Evolutionary conservation across 2,888 invertebrate genomes (phyloP), one percentile per base, ranked within the genome.

Genomic region (Idaea dimidiata): DNA sequence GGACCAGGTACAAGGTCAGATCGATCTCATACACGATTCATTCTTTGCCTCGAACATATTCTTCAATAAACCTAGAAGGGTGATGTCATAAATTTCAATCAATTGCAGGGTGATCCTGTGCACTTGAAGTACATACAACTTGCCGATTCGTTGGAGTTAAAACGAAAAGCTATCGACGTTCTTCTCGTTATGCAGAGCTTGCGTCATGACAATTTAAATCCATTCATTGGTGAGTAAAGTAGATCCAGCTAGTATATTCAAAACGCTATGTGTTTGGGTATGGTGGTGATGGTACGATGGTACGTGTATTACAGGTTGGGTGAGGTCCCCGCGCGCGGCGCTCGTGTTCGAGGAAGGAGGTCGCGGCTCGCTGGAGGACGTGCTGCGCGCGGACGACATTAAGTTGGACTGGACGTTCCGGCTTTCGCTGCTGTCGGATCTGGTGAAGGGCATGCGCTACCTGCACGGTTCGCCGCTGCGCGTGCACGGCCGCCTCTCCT

Each of bases 361-460:
- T 61, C 94, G 98, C 66, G 98, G 98, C 59, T 98, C 98, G 57
- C 90, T 97, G 70, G 96, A 97, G 88, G 97, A 97, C 84, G 96
- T 98, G 62, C 94, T 98, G 59, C 95, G 96, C 76, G 97, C 97
- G 87, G 97, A 97, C 81, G 97, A 97, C 85, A 97, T 98, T 82
- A 96, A 97, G 86, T 94, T 98, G 75, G 99, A 99, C 91, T 98
- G 98, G 98, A 97, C 97, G 62, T 99, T 99, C 91, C 96, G 98
- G 64, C 93, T 98, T 64, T 98, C 98, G 55, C 93, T 99, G 70
- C 94, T 99, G 59, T 98, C 98, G 10, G 99, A 99, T 91, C 93
- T 99, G 67, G 97, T 98, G 73, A 94, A 97, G 95, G 99, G 98
- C 58, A 96, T 98, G 96, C 95, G 97, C 77, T 98, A 97, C 86